These are phyloP conservation scores for Hiodon alosoides DNA, from an alignment of 2,113 vertebrate genomes.

Conservation along the genomic window DNA sequence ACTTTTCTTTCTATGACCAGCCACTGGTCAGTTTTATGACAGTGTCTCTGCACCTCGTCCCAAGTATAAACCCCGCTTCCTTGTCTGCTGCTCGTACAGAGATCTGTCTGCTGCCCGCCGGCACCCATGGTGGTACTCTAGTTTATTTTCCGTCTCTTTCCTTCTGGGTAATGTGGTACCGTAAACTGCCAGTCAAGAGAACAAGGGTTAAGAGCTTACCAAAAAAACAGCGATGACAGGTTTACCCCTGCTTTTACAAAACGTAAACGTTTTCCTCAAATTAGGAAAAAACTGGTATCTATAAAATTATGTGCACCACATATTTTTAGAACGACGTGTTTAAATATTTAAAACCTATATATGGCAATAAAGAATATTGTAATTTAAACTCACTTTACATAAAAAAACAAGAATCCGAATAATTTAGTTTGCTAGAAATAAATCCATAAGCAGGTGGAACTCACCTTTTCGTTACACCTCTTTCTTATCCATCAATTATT, in stretches of 20 bases:
- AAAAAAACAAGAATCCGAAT: not conserved
- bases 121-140: slow-evolving; percentile 33
- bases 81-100: slow-evolving; percentile 9
- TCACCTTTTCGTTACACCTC: slow-evolving; percentile 15
- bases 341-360: too few relatives aligned
- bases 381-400: too few relatives aligned
- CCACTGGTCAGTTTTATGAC: slow-evolving; percentile 78
- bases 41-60: slow-evolving; percentile 86
- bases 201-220: too few relatives aligned
- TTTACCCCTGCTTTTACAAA: too few relatives aligned
- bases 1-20: slow-evolving; percentile 88
- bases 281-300: too few relatives aligned
- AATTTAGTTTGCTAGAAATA: not conserved
- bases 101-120: slow-evolving; percentile 39
- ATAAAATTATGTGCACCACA: too few relatives aligned
- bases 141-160: slow-evolving; percentile 41
- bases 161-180: slow-evolving; percentile 10
- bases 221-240: too few relatives aligned
- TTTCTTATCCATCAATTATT: slow-evolving; percentile 13
- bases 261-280: too few relatives aligned
- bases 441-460: not conserved
- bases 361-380: too few relatives aligned
- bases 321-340: too few relatives aligned
- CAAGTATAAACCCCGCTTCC: slow-evolving; percentile 63
- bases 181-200: not conserved